Base-by-base conservation (phyloP, 2,113 vertebrate genomes). In the Dolichotis patagonum region DNA sequence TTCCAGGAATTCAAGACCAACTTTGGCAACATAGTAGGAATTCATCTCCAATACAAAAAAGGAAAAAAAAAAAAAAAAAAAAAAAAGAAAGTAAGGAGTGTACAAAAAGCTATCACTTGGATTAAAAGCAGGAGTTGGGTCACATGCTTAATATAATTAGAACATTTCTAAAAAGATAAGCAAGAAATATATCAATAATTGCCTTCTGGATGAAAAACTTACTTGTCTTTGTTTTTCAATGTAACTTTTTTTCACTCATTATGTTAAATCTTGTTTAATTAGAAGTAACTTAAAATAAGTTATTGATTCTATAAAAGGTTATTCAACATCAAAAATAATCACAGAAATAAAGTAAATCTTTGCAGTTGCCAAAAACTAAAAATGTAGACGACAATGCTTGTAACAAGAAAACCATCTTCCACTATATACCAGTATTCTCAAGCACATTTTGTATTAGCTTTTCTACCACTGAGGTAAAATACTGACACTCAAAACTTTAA, bases 231-330 rank as follows among this genome's bases (percentile, higher is more conserved):
- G 49, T 90, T 78, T 91, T 49, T 89, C 2, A 62, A 41, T 30
- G 6, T 60, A 75, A 73, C 16, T 63, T 56, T 95, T 67, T 95
- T 82, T 85, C 1, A 46, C 10, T 52, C 96, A 85, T 12, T 32
- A 20, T 24, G 67, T 69, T 12, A 80, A 43, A 86, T 94, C 46
- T 73, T 90, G 10, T 67, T 91, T 67, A 85, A 86, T 49, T 80
- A 62, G 84, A 94, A 87, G 62, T 78, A 82, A 67, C 49, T 38
- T 78, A 78, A 95, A 86, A 62, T 78, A 91, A 89, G 65, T 12
- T 49, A 80, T 52, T 49, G 41, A 30, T 49, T 65, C 41, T 49
- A 85, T 24, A 32, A 65, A 80, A 52, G 90, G 30, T 10, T 71
- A 49, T 13, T 85, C 46, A 77, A 20, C 32, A 62, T 73, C 62